Evolutionary conservation across 2,113 vertebrate genomes (phyloP), one percentile per base, ranked within the genome.

Genomic region (Lamprotornis superbus): DNA sequence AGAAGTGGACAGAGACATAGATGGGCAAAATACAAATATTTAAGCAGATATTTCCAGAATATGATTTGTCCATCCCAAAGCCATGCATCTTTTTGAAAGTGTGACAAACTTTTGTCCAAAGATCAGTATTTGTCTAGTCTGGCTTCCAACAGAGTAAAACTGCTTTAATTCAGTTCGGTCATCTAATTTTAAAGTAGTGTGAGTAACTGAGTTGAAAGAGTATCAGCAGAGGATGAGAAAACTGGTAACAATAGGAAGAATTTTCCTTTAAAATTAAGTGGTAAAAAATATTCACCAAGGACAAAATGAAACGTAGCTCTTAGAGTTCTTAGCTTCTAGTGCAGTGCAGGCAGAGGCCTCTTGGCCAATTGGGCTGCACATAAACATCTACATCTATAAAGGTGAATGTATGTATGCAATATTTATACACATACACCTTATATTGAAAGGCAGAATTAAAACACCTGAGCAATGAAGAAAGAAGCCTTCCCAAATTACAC

Each of bases 21-120:
- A 9, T 4, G 7, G 3, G 3, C 9, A 73, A 70, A 61, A 33
- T 7, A 76, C 2, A 69, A 49, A 61, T 69, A 61, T 44, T 76
- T 16, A 64, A 59, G 28, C 3, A 61, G 9, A 4, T 52, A 57
- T 44, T n/a, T 76, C 17, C 27, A 76, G 52, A 68, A 42, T 5
- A 21, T 71, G 1, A 47, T 27, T 55, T 60, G 31, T 47, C 2
- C 11, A 1, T 55, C 13, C 4, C 5, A 80, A 89, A 83, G 4
- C 2, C 2, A 31, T 24, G 1, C 0, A 0, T 2, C 4, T 80
- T 68, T 71, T 27, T 64, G 5, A 90, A 64, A 59, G 2, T 6
- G 5, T 3, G 14, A 8, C 4, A 67, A 39, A 9, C 19, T 79
- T 82, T 46, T 68, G 5, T 31, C 11, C 21, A 37, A 83, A 39